These are phyloP conservation scores for Muraenolepis orangiensis DNA, from an alignment of 2,797 vertebrate genomes.

Conservation along the genomic window DNA sequence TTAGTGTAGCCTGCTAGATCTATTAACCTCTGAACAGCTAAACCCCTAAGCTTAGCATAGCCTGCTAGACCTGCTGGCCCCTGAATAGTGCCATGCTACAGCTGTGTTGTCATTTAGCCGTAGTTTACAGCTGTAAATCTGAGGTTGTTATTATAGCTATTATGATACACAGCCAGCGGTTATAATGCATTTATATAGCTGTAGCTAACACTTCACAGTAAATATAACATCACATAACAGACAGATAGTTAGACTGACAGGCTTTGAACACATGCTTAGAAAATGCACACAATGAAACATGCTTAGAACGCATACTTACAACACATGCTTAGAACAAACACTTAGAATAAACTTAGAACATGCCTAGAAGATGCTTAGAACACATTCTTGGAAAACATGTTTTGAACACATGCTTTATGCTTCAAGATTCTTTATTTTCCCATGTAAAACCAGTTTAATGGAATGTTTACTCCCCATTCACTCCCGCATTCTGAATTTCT, in stretches of 20 bases:
- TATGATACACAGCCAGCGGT: too few relatives aligned
- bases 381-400: background rate
- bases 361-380: too few relatives aligned
- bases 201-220: background rate
- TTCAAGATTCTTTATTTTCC: too few relatives aligned
- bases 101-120: too few relatives aligned
- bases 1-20: background rate
- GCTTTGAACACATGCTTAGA: background rate
- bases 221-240: background rate
- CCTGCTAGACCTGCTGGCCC: too few relatives aligned
- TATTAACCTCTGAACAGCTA: background rate
- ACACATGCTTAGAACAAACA: background rate
- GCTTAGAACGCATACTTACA: background rate
- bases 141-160: too few relatives aligned
- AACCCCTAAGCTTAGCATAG: too few relatives aligned
- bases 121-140: too few relatives aligned
- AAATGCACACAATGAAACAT: background rate
- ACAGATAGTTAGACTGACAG: background rate
- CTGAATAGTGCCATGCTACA: background rate
- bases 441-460: too few relatives aligned
- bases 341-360: background rate
- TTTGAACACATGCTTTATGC: too few relatives aligned
- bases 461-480: too few relatives aligned
- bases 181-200: background rate
- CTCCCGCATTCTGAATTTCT: too few relatives aligned